Conservation (phyloP, 1,140 invertebrate genomes). For the Apis florea region DNA sequence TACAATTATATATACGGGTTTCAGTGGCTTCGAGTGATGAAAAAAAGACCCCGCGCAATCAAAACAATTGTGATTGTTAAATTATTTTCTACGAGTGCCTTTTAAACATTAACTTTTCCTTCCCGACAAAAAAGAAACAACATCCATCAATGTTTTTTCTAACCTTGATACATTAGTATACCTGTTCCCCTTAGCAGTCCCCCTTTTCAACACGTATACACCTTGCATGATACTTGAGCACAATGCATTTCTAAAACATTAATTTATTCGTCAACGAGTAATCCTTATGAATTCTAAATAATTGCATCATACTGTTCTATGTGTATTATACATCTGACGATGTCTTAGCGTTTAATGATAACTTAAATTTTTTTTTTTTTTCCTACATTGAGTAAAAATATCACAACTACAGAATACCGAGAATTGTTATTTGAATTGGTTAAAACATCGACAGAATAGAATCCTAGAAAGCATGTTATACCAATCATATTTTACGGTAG, state of each 20-base stretch:
- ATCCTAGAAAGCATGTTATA: neutral
- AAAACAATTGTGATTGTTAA: slow-evolving; percentile 71
- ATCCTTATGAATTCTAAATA: neutral
- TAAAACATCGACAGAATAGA: slow-evolving; percentile 36
- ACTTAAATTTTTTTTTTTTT: neutral
- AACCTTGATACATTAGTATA: slow-evolving; percentile 43
- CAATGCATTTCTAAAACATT: slow-evolving; percentile 22
- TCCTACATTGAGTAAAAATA: too few species aligned
- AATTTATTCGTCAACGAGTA: slow-evolving; percentile 2
- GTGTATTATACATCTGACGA: slow-evolving; percentile 5
- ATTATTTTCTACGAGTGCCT: slow-evolving; percentile 80
- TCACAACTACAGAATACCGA: neutral
- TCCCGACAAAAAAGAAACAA: slow-evolving; percentile 54
- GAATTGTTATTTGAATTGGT: neutral
- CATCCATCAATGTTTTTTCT: slow-evolving; percentile 65
- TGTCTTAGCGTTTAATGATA: slow-evolving; percentile 7
- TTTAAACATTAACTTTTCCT: slow-evolving; percentile 74
- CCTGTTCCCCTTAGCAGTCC: neutral
- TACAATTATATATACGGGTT: slow-evolving; percentile 55
- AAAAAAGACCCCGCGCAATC: slow-evolving; percentile 66
- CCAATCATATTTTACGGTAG: neutral
- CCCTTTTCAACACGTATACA: neutral
- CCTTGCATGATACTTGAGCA: neutral
- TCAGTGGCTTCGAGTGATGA: slow-evolving; percentile 64
- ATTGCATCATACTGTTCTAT: slow-evolving; percentile 6